These are phyloP conservation scores for Mus pahari DNA, from an alignment of 2,113 vertebrate species.

Conservation along the genomic window DNA sequence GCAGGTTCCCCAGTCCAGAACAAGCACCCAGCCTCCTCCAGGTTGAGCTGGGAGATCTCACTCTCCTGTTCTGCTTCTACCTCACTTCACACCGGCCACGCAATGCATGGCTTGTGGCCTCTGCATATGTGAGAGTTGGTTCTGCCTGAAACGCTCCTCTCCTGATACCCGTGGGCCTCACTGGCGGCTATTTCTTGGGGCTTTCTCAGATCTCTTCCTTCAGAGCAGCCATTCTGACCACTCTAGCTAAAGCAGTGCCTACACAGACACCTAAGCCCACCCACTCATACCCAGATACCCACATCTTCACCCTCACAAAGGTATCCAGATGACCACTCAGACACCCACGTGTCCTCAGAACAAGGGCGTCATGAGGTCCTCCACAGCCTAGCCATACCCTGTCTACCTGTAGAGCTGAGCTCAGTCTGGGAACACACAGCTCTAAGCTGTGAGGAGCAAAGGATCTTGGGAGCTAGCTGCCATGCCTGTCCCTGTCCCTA, in stretches of 20 bases:
- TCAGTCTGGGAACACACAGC: fast-evolving
- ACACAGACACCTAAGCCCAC: neutral
- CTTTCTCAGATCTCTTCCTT: neutral
- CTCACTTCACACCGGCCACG: neutral
- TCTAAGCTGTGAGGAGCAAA: neutral
- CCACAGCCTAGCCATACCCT: neutral
- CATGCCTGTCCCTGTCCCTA: neutral
- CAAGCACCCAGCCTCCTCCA: neutral
- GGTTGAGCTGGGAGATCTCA: neutral
- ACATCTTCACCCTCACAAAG: neutral
- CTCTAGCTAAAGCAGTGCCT: neutral
- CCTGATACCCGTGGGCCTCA: neutral
- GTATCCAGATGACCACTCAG: neutral
- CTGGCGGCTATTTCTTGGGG: neutral
- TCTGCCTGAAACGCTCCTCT: neutral
- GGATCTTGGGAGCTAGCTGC: neutral
- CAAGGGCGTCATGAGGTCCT: neutral
- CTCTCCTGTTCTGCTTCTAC: neutral
- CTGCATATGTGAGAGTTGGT: neutral
- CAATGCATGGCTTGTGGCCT: neutral
- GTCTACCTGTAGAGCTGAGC: neutral
- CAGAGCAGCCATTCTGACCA: neutral
- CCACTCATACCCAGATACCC: neutral
- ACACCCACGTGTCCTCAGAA: neutral
- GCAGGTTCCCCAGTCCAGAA: neutral